Evolutionary conservation across 2,797 vertebrate species (phyloP).

Genomic region (Pristis pectinata): DNA sequence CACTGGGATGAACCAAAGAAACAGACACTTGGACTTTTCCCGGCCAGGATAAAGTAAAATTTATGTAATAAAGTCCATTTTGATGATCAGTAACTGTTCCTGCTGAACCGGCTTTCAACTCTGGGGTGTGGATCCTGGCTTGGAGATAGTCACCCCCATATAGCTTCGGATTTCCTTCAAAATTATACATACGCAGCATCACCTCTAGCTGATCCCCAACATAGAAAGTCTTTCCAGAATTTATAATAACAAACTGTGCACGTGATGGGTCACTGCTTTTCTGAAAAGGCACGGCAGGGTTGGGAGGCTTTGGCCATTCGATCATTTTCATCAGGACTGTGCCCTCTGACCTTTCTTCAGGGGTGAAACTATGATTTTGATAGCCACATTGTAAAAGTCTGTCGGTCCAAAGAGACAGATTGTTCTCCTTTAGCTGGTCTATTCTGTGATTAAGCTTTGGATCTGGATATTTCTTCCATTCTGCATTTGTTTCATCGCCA

Average conservation of each 20-base stretch:
- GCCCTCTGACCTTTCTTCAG: conserved; percentile 11
- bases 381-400: not conserved
- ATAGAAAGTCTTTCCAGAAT: not conserved
- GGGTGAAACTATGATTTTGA: conserved; percentile 8
- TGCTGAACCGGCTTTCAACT: conserved; percentile 11
- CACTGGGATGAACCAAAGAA: conserved; percentile 32
- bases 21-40: conserved; percentile 1
- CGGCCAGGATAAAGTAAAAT: conserved; percentile 22
- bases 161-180: conserved; percentile 34
- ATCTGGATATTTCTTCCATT: not conserved
- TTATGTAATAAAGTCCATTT: conserved; percentile 13
- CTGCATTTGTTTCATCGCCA: not conserved
- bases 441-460: not conserved
- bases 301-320: not conserved
- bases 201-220: conserved; percentile 27
- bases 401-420: not conserved
- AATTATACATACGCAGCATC: conserved; percentile 38
- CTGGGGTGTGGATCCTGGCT: conserved; percentile 38
- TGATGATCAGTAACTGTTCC: conserved; percentile 22
- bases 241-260: not conserved
- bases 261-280: conserved; percentile 5
- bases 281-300: not conserved
- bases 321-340: not conserved
- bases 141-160: conserved; percentile 42
- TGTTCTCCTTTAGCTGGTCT: not conserved